These are phyloP conservation scores for Craniophora ligustri DNA, from an alignment of 2,888 invertebrate species.

Conservation along the genomic window DNA sequence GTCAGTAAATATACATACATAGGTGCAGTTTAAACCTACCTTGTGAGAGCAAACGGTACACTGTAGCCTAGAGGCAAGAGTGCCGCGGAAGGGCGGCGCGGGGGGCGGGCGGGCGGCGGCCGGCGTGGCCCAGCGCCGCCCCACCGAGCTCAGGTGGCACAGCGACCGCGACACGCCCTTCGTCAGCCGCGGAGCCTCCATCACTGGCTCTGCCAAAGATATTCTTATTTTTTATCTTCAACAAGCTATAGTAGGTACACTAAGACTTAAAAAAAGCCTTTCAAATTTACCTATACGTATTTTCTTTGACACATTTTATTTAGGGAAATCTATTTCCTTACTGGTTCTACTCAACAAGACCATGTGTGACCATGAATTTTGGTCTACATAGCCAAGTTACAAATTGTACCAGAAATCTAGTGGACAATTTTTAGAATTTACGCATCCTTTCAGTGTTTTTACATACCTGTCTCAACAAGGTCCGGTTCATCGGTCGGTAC, in stretches of 20 bases:
- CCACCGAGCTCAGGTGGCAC: constrained; percentile 83
- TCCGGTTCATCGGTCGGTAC: constrained; percentile 80
- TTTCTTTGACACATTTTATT: no score
- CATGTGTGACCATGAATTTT: no score
- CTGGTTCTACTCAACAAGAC: no score
- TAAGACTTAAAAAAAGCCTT: no score
- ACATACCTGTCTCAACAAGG: constrained; percentile 72
- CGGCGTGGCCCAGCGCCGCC: constrained; percentile 76
- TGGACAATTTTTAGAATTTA: no score
- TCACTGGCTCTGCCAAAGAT: constrained; percentile 58
- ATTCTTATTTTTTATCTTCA: neutral
- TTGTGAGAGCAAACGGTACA: constrained; percentile 82
- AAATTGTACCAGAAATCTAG: no score
- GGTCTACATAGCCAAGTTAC: no score
- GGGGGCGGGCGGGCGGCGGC: constrained; percentile 76
- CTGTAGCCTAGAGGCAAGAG: constrained; percentile 80
- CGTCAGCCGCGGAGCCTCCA: constrained; percentile 72
- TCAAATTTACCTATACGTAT: neutral
- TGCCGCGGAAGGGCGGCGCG: constrained; percentile 80
- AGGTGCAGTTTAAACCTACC: no score
- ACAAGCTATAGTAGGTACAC: no score
- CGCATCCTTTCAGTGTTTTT: neutral
- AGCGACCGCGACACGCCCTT: constrained; percentile 84
- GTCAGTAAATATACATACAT: no score
- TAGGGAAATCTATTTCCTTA: no score